A percentile compares a stretch with the other conserved stretches of the same genome.
Conservation (phyloP, 2,888 invertebrate genomes). For the Clostera curtula region DNA sequence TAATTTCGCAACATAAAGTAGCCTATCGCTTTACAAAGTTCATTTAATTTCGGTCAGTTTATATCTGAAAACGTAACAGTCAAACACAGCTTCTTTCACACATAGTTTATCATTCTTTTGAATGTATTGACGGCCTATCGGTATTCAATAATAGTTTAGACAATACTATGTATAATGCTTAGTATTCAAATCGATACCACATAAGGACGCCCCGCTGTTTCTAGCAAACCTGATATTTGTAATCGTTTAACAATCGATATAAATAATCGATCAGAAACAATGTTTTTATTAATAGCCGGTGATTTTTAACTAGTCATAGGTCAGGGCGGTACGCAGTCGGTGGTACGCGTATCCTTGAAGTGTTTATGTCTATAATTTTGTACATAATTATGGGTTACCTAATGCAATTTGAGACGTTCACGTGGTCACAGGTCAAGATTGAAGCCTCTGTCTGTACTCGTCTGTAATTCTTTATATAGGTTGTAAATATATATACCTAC, state of each 20-base stretch:
- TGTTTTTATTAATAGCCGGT: conserved; percentile 23
- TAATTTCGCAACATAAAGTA: too few relatives aligned
- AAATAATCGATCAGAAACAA: conserved; percentile 17
- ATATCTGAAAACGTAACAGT: too few relatives aligned
- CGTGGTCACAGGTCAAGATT: conserved; percentile 18
- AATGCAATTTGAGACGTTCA: conserved; percentile 19
- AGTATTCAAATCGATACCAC: conserved; percentile 32
- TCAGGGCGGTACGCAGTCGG: conserved; percentile 20
- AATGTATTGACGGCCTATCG: too few relatives aligned
- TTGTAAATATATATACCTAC: too few relatives aligned
- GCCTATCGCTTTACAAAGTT: too few relatives aligned
- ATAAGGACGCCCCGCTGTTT: conserved; percentile 28
- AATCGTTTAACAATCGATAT: conserved; percentile 17
- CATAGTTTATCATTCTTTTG: too few relatives aligned
- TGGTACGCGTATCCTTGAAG: conserved; percentile 19
- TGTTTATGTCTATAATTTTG: conserved; percentile 11
- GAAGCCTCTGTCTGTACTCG: conserved; percentile 1
- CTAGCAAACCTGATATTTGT: conserved; percentile 23
- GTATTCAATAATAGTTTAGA: too few relatives aligned
- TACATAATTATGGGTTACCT: conserved; percentile 13
- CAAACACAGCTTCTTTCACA: too few relatives aligned
- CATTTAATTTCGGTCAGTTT: too few relatives aligned
- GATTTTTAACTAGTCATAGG: conserved; percentile 20
- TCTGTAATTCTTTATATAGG: not conserved
- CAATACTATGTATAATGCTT: too few relatives aligned